Percentiles rank a stretch among this genome's conserved stretches.
phyloP scores from a whole-genome alignment of 2,113 vertebrate species.

The Ovibos moschatus region DNA sequence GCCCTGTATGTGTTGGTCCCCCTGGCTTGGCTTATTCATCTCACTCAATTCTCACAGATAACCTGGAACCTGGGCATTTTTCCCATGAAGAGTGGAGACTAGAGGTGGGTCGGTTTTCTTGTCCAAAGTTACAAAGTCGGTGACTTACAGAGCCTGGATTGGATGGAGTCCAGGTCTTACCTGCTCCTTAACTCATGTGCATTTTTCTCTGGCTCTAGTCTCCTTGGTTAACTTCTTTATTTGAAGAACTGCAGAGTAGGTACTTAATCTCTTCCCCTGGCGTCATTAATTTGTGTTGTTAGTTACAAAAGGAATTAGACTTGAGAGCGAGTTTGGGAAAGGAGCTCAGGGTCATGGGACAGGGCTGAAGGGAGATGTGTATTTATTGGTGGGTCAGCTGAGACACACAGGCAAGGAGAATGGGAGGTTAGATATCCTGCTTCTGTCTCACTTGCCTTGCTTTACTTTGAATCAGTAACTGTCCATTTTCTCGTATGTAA shows the following conservation, averaged over 20 bases:
- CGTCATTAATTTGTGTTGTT: not conserved
- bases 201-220: not conserved
- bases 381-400: not conserved
- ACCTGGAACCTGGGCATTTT: not conserved
- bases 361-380: not conserved
- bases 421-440: not conserved
- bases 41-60: not conserved
- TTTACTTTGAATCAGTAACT: not conserved
- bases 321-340: not conserved
- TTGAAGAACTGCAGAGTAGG: not conserved
- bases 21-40: accelerated
- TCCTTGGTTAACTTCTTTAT: not conserved
- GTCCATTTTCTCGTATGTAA: not conserved
- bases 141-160: not conserved
- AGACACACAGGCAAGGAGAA: not conserved
- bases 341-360: not conserved
- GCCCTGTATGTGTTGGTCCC: not conserved
- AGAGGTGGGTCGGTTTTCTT: not conserved
- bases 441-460: not conserved
- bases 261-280: not conserved
- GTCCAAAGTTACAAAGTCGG: not conserved
- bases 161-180: not conserved
- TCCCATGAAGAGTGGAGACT: not conserved
- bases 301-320: not conserved
- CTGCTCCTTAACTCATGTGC: not conserved